These are phyloP conservation scores for Pao palembangensis DNA, from an alignment of 2,113 vertebrate genomes.

Conservation along the genomic window DNA sequence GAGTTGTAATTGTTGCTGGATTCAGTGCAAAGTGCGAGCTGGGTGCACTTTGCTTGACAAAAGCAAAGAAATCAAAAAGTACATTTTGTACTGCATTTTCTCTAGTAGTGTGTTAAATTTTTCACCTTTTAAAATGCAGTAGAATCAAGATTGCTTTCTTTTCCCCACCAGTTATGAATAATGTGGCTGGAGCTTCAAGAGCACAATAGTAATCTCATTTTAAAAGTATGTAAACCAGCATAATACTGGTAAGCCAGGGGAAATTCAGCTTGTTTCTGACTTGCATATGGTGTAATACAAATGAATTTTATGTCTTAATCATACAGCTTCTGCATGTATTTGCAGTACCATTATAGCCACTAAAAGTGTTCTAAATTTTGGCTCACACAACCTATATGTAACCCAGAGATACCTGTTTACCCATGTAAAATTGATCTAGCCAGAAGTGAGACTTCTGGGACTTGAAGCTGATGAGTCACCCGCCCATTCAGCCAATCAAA, in stretches of 20 bases:
- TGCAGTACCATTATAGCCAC: no score
- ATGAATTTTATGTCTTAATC: no score
- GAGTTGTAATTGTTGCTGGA: neutral
- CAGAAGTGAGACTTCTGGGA: conserved; percentile 37
- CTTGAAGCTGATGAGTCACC: conserved; percentile 57
- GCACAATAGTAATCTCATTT: neutral
- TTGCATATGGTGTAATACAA: no score
- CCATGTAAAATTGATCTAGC: conserved; percentile 46
- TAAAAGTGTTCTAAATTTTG: neutral
- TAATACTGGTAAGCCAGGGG: no score
- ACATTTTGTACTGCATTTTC: no score
- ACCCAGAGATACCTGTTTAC: conserved; percentile 32
- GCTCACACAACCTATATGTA: neutral
- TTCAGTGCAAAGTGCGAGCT: neutral
- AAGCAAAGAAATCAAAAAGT: no score
- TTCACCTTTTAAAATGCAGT: no score
- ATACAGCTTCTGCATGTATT: neutral
- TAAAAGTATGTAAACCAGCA: no score
- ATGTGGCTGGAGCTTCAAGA: neutral
- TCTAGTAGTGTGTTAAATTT: no score
- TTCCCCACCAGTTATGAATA: neutral
- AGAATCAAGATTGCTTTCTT: no score
- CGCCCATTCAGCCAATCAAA: conserved; percentile 18
- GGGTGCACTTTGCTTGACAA: no score
- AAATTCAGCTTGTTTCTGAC: no score